A percentile compares a stretch with the other conserved stretches of the same genome.
phyloP scores from a whole-genome alignment of 2,888 invertebrate genomes.

The Idaea biselata region DNA sequence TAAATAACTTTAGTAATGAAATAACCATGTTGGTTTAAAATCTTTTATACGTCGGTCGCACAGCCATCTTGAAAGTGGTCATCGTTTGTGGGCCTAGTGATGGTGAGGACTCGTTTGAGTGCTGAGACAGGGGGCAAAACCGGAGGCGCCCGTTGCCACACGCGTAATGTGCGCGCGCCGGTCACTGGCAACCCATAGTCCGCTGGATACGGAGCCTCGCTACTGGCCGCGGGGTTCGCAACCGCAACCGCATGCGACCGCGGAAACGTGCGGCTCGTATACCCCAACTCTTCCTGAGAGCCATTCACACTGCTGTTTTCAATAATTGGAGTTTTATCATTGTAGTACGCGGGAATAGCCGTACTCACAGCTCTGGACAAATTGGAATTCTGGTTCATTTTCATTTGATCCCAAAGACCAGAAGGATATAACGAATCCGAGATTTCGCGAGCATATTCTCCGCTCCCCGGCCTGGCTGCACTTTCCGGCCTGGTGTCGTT shows the following conservation, averaged over 20 bases:
- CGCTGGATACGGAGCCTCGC: constrained; percentile 83
- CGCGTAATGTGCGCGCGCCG: constrained; percentile 88
- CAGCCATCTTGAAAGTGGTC: constrained; percentile 96
- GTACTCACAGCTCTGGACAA: constrained; percentile 81
- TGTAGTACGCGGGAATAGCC: constrained; percentile 82
- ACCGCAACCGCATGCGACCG: constrained; percentile 66
- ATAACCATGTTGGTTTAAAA: constrained; percentile 32
- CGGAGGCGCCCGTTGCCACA: constrained; percentile 93
- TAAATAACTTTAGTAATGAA: constrained; percentile 43
- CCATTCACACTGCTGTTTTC: constrained; percentile 81
- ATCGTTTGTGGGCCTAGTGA: constrained; percentile 92
- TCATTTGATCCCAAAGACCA: constrained; percentile 87
- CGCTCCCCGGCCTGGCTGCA: constrained; percentile 82
- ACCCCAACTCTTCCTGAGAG: constrained; percentile 82
- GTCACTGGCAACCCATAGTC: constrained; percentile 89
- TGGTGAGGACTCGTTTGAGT: constrained; percentile 90
- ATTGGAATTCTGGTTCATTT: constrained; percentile 73
- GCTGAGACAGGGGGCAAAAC: constrained; percentile 92
- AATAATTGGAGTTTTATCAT: constrained; percentile 89
- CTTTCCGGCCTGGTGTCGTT: constrained; percentile 88
- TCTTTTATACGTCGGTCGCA: constrained; percentile 91
- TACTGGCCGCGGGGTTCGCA: constrained; percentile 70
- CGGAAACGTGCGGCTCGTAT: constrained; percentile 82
- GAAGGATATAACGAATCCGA: constrained; percentile 89
- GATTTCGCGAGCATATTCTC: constrained; percentile 88